Evolutionary conservation across 2,113 vertebrate species (phyloP), one percentile per base, ranked within the genome.

Genomic region (Percina caprodes): DNA sequence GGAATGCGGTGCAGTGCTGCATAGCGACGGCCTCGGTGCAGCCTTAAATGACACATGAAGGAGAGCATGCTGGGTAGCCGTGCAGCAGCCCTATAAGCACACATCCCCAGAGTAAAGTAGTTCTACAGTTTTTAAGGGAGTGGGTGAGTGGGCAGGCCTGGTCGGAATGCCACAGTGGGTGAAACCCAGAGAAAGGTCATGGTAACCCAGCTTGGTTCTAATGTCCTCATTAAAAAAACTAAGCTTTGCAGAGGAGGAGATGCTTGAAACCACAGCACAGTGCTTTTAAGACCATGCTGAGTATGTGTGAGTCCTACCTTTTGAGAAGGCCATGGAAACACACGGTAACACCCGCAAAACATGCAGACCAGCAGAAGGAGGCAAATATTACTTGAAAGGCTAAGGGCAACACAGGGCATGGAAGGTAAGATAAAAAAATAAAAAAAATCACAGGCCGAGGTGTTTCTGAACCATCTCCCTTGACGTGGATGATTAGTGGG

Each of bases 141-240:
- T 54, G 23, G 55, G 73, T 59, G 54, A 74, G 74, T 55, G 79
- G 67, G 81, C 62, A 79, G 72, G 60, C 62, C 58, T 63, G 74
- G 68, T 52, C 77, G 78, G 77, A 89, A 86, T 82, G 78, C 78
- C 72, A 81, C 81, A 69, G 74, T 60, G 71, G 79, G 58, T 80
- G 80, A 88, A 82, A 87, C 66, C 39, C 79, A 82, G 88, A 65
- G 88, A 94, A 95, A 96, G 95, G 94, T 96, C 93, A 93, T 39
- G 19, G 70, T 90, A 91, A 92, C 92, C 91, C 83, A 84, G 75
- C 81, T 89, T 89, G 93, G 61, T 75, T 86, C 92, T 33, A 42
- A 75, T 92, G 89, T 91, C 88, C 92, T 94, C 94, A 94, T 95
- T 94, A 96, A 96, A 94, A 94, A 63, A 88, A 70, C 86, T 72